These are phyloP conservation scores for Mormyrops attenuatus DNA, from an alignment of 2,797 vertebrate species.

Conservation along the genomic window DNA sequence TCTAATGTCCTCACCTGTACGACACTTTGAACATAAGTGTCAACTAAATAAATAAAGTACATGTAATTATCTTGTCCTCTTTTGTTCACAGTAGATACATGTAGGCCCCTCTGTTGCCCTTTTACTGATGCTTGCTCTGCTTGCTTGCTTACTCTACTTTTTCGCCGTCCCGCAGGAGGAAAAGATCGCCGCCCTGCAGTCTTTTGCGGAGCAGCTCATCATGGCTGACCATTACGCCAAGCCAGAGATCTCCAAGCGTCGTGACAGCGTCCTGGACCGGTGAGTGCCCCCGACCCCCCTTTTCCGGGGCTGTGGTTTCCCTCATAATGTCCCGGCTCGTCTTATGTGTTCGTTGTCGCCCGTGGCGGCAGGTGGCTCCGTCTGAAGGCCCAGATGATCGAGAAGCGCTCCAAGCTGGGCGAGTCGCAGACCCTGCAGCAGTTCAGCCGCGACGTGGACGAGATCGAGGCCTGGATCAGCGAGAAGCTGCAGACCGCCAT, in stretches of 20 bases:
- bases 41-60: background rate
- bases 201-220: constrained; percentile 92
- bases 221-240: constrained; percentile 86
- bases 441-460: constrained; percentile 95
- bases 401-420: constrained; percentile 91
- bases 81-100: background rate
- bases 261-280: constrained; percentile 93
- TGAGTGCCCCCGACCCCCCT: constrained; percentile 74
- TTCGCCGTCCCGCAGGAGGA: constrained; percentile 70
- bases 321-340: constrained; percentile 72
- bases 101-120: background rate
- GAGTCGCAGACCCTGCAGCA: constrained; percentile 97
- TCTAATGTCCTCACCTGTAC: background rate
- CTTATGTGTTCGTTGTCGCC: constrained; percentile 85
- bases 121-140: background rate
- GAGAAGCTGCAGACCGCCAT: constrained; percentile 96
- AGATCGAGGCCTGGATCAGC: constrained; percentile 99
- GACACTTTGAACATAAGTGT: background rate
- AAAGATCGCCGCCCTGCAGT: constrained; percentile 93
- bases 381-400: constrained; percentile 95
- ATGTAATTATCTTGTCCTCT: background rate
- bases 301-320: constrained; percentile 58
- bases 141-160: background rate
- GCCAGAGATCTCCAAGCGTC: constrained; percentile 78
- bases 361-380: constrained; percentile 89